Conservation (phyloP, 2,113 vertebrate species). For the Accipiter virgatus region DNA sequence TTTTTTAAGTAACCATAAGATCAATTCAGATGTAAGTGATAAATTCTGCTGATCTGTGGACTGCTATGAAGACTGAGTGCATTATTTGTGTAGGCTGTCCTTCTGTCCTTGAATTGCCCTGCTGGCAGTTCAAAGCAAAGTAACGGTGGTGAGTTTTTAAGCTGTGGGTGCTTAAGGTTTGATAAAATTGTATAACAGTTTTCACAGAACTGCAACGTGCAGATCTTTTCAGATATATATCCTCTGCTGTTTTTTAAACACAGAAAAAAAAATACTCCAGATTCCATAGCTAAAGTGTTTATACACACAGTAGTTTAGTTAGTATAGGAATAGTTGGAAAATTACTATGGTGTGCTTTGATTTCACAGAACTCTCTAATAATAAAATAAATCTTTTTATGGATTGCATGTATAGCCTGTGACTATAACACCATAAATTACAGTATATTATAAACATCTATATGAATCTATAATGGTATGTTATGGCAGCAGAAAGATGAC, state of each 20-base stretch:
- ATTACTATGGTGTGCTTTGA: constrained; percentile 16
- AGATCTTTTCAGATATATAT: not conserved
- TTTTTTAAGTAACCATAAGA: not conserved
- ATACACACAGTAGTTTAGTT: not conserved
- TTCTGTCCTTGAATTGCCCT: not conserved
- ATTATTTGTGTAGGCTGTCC: not conserved
- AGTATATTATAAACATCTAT: constrained; percentile 10
- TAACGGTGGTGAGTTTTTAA: not conserved
- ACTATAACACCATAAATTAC: constrained; percentile 23
- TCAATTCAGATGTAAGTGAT: not conserved
- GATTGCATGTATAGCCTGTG: not conserved
- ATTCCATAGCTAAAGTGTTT: not conserved
- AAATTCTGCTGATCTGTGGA: not conserved
- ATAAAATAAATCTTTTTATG: constrained; percentile 39
- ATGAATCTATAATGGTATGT: constrained; percentile 35
- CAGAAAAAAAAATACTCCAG: not conserved
- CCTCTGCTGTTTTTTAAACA: not conserved
- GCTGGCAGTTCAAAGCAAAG: not conserved
- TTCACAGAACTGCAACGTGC: not conserved
- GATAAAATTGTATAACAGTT: not conserved
- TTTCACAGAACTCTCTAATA: constrained; percentile 32
- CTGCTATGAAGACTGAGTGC: not conserved
- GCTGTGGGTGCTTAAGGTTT: not conserved
- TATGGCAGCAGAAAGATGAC: constrained; percentile 27
- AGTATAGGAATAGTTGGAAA: constrained; percentile 14